Base-by-base conservation (phyloP, 2,888 invertebrate species). In the Dynastes maya region DNA sequence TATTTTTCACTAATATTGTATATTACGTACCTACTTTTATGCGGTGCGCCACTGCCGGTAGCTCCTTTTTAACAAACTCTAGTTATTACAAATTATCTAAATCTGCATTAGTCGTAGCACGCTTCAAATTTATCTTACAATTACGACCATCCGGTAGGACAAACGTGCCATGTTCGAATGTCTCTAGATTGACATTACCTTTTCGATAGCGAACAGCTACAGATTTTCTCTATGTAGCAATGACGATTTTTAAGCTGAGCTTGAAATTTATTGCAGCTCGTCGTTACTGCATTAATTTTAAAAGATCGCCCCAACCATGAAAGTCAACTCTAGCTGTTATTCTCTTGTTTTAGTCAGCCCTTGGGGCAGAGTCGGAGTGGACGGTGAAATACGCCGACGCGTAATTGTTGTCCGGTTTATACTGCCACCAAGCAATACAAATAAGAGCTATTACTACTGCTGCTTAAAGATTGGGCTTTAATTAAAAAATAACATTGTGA, bases 251-350 rank as follows among this genome's bases (percentile, higher is more conserved):
- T 68, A 8, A 27, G 45, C 8, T 51, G 51, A 49, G 13, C 67
- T 51, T 27, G 49, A 27, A 68, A 68, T 68, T 68, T 49, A 68
- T 68, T 68, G 49, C 22, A 27, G 67, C 67, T 16, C 65, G 8
- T 3, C 51, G 49, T 27, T 49, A 27, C 9, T 22, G 49, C 49
- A 68, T 68, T 68, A 68, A 68, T 68, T 68, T 68, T 51, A 68
- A 68, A 68, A 68, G 45, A 49, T 13, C 49, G 29, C 45, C 27
- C 49, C 49, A 49, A 49, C 49, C 1, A 27, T 27, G 49, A 22
- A 68, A 49, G 16, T 16, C 11, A 29, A 22, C 67, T 49, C 2
- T 22, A 11, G 40, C 13, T 40, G n/a, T 22, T 22, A 68, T 27
- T 27, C 65, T 68, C 49, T 68, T 68, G 27, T 68, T 68, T 29